Percentiles rank a stretch among this genome's conserved stretches.
These are phyloP conservation scores for Picathartes gymnocephalus DNA, from an alignment of 2,113 vertebrate genomes.

Conservation along the genomic window DNA sequence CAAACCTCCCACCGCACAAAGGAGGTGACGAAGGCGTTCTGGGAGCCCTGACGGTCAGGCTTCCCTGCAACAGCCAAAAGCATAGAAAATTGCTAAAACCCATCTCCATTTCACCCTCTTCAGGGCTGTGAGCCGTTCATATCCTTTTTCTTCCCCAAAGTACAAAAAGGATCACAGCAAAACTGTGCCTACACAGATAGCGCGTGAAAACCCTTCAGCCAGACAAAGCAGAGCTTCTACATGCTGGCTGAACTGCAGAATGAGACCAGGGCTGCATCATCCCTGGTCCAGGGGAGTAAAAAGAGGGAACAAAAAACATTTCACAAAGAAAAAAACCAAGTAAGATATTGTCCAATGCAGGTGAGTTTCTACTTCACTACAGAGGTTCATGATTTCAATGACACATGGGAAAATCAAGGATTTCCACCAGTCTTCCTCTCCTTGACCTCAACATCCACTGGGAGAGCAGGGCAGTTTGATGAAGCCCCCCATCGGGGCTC, in stretches of 20 bases:
- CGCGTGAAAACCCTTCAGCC: background rate
- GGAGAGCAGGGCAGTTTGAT: background rate
- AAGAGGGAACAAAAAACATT: background rate
- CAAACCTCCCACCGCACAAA: constrained; percentile 40
- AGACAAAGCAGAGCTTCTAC: background rate
- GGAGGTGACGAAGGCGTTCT: background rate
- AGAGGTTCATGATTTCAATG: background rate
- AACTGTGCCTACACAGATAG: background rate
- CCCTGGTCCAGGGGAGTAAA: background rate
- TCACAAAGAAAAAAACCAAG: background rate
- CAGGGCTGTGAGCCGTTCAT: background rate
- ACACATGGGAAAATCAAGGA: background rate
- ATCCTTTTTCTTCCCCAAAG: background rate
- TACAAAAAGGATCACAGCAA: background rate
- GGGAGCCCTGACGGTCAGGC: constrained; percentile 15
- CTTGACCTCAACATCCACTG: background rate
- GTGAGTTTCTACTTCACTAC: background rate
- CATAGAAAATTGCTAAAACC: constrained; percentile 16
- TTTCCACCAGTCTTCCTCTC: background rate
- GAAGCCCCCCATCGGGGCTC: background rate
- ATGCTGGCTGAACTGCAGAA: background rate
- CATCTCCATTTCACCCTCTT: constrained; percentile 34
- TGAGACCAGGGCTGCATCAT: background rate
- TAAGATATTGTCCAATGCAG: background rate
- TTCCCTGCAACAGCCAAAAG: background rate